A percentile compares a stretch with the other conserved stretches of the same genome.
Evolutionary conservation across 2,113 vertebrate genomes (phyloP).

Genomic region (Meles meles): DNA sequence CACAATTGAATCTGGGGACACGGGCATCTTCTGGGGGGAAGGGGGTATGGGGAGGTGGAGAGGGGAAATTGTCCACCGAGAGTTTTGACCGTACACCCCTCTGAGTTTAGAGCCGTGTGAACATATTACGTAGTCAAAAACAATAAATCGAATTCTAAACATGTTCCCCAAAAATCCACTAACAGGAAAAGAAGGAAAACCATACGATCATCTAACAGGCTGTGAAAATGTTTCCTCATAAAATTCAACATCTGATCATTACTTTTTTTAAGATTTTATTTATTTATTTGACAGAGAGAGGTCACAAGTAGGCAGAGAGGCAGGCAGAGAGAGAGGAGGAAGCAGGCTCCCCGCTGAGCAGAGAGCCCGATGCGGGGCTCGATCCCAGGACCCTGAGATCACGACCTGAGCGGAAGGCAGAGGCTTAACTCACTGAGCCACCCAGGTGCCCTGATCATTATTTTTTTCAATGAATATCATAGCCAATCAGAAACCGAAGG

Average conservation of each 20-base stretch:
- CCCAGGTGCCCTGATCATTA: too few relatives aligned
- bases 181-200: neutral
- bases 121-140: neutral
- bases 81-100: fast-evolving
- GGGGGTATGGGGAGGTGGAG: neutral
- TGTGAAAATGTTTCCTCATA: neutral
- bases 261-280: neutral
- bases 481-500: neutral
- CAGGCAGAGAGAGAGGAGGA: too few relatives aligned
- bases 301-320: too few relatives aligned
- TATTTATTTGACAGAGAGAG: too few relatives aligned
- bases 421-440: too few relatives aligned
- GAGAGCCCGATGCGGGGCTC: too few relatives aligned
- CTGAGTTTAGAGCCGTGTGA: neutral
- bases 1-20: neutral
- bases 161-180: neutral
- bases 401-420: too few relatives aligned
- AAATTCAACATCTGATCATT: neutral
- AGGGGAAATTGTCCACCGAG: fast-evolving
- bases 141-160: neutral
- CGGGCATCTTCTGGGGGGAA: neutral
- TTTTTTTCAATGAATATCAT: neutral
- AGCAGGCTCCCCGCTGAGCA: too few relatives aligned
- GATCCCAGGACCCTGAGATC: too few relatives aligned
- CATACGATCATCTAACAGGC: neutral